Evolutionary conservation across 2,888 invertebrate species (phyloP).

Genomic region (Acleris laterana): DNA sequence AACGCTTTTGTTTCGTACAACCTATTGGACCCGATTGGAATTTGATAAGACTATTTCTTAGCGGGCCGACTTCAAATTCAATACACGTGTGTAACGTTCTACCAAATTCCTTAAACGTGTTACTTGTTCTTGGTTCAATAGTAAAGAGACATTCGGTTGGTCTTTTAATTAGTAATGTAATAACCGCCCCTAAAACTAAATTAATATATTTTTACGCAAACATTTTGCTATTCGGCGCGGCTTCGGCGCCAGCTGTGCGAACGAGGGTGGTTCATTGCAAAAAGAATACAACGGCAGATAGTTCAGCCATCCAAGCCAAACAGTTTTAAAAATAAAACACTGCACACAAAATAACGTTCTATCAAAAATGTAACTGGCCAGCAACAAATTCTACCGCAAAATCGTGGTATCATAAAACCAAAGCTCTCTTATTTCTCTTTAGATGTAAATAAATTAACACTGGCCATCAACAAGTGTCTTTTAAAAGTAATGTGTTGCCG

Average conservation of each 20-base stretch:
- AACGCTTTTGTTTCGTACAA: constrained; percentile 30
- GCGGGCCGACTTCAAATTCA: constrained; percentile 22
- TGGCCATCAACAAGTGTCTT: constrained; percentile 4
- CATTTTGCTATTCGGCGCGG: constrained; percentile 59
- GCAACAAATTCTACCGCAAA: too few relatives aligned
- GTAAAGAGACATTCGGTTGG: constrained; percentile 40
- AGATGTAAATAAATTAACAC: not conserved
- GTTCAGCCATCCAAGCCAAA: constrained; percentile 6
- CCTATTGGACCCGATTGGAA: constrained; percentile 20
- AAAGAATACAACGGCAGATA: constrained; percentile 19
- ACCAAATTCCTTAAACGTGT: constrained; percentile 12
- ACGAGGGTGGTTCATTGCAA: constrained; percentile 48
- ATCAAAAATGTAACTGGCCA: too few relatives aligned
- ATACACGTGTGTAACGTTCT: constrained; percentile 21
- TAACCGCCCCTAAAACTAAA: constrained; percentile 56
- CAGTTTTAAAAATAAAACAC: not conserved
- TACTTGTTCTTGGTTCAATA: constrained; percentile 21
- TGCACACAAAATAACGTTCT: too few relatives aligned
- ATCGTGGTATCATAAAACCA: too few relatives aligned
- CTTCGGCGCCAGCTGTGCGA: constrained; percentile 65
- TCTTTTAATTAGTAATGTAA: constrained; percentile 57
- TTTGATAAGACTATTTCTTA: constrained; percentile 30
- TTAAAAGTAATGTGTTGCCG: constrained; percentile 8
- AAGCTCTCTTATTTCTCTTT: too few relatives aligned
- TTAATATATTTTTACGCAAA: constrained; percentile 60